These are phyloP conservation scores for Xestia xanthographa DNA, from an alignment of 2,888 invertebrate species.

Conservation along the genomic window DNA sequence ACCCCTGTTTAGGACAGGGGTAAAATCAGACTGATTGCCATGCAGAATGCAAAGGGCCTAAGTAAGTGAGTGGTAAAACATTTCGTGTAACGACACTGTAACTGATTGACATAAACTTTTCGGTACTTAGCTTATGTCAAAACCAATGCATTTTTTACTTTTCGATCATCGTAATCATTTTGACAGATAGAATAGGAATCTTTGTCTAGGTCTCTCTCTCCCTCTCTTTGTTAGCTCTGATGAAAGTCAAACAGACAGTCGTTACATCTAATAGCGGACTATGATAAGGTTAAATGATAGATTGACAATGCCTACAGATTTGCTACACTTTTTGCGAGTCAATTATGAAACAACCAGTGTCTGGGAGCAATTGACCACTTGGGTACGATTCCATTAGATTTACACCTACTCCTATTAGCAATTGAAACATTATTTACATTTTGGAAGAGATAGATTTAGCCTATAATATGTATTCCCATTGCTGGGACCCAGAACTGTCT, in stretches of 20 bases:
- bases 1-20: no score
- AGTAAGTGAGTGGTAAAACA: no score
- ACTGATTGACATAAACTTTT: neutral
- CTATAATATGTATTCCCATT: no score
- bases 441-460: neutral
- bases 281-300: constrained; percentile 26
- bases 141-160: neutral
- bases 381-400: constrained; percentile 1
- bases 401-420: neutral
- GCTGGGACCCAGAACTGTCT: neutral
- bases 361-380: constrained; percentile 2
- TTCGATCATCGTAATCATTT: neutral
- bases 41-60: no score
- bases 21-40: neutral
- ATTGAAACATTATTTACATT: neutral
- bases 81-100: neutral
- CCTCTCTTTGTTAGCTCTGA: neutral
- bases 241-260: neutral
- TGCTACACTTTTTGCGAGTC: constrained; percentile 19
- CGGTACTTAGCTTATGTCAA: neutral
- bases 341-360: constrained; percentile 7
- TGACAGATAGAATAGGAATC: neutral
- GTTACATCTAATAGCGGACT: neutral
- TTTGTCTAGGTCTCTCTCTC: neutral
- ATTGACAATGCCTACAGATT: constrained; percentile 20